Evolutionary conservation across 2,113 vertebrate species (phyloP), one percentile per base, ranked within the genome.

Genomic region (Nothobranchius kuhntae): DNA sequence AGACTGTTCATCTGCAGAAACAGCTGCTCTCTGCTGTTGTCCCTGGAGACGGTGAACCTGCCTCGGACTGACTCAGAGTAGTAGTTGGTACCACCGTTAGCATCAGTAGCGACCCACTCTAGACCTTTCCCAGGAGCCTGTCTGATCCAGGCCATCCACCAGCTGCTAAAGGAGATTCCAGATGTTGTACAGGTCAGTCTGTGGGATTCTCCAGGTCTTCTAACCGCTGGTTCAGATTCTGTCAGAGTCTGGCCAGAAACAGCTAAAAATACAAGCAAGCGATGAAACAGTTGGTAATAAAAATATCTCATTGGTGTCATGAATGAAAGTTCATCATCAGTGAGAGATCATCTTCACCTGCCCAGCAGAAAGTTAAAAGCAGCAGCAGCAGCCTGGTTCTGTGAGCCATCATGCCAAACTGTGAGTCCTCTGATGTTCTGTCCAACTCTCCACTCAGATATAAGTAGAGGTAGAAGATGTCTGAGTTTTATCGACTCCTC

Each of bases 141-240:
- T 51, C 48, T 51, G 48, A 51, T 51, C 48, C 48, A 51, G 48
- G 4, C n/a, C 48, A 51, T 51, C 48, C 48, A n/a, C 14, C n/a
- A 51, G 48, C 48, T 51, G 48, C 50, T 48, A 14, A 48, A 48
- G 7, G 44, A 38, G 0, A 56, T 6, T 48, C n/a, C n/a, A n/a
- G 72, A 66, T 52, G 30, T 65, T 53, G 57, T 68, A 21, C 45
- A 85, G 2, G 69, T 77, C 14, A 84, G 62, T 53, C n/a, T 81
- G 68, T 73, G 75, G 14, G 75, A 71, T 54, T 78, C 77, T 62
- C 71, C 71, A 46, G 26, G 26, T 30, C 26, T 30, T 30, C 4
- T 30, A 30, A 30, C 26, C 2, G 26, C 26, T 30, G 26, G 26
- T 30, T 30, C 26, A 30, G 26, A 30, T 30, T 30, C 26, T 30